Percentiles rank a stretch among this genome's conserved stretches.
Conservation (phyloP, 2,113 vertebrate species). For the Corynorhinus townsendii region DNA sequence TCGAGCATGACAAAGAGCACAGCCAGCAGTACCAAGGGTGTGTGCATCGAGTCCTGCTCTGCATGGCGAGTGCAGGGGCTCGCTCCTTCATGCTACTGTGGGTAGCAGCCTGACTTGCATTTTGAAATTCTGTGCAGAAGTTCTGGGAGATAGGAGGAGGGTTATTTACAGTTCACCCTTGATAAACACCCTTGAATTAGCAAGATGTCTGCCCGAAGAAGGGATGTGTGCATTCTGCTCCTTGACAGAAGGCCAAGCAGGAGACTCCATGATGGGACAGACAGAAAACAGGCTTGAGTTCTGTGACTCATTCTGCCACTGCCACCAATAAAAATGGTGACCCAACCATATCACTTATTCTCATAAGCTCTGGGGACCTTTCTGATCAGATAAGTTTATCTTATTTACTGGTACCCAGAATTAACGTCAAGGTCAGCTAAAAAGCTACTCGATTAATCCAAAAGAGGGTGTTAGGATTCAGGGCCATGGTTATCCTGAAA, state of each 20-base stretch:
- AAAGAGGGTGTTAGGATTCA: not conserved
- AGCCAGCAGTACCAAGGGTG: not conserved
- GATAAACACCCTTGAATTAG: not conserved
- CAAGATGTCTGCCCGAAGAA: not conserved
- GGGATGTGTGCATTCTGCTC: not conserved
- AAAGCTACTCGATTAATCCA: not conserved
- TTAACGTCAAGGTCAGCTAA: not conserved
- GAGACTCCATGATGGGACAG: not conserved
- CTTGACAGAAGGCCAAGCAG: not conserved
- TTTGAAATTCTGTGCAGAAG: not conserved
- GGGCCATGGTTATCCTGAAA: not conserved
- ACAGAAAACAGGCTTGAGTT: not conserved
- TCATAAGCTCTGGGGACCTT: not conserved
- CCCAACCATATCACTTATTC: not conserved
- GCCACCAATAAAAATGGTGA: not conserved
- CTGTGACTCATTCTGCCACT: not conserved
- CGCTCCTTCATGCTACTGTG: not conserved
- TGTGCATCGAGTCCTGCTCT: not conserved
- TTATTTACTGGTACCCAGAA: not conserved
- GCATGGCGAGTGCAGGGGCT: rapidly evolving
- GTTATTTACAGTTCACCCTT: not conserved
- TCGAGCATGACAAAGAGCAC: not conserved
- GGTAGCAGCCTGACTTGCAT: not conserved
- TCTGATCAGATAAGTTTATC: not conserved
- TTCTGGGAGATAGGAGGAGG: not conserved